Percentiles rank a stretch among this genome's conserved stretches.
phyloP scores from a whole-genome alignment of 2,113 vertebrate genomes.

The Toxotes jaculatrix region DNA sequence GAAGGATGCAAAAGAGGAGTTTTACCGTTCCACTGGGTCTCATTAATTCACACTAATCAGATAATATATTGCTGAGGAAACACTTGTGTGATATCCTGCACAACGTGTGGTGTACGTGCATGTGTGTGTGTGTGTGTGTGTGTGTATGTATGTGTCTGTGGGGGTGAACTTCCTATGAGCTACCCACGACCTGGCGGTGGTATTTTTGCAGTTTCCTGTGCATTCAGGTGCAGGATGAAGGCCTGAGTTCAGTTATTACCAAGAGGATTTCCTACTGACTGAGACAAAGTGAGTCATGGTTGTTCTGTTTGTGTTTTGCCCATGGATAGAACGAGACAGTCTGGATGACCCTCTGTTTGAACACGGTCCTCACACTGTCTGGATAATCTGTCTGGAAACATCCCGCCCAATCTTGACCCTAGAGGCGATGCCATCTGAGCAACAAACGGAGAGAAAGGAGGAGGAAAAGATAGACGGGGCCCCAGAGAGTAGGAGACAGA shows the following conservation, averaged over 20 bases:
- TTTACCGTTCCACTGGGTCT: conserved; percentile 69
- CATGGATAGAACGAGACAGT: conserved; percentile 52
- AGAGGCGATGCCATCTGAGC: conserved; percentile 22
- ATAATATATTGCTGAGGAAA: conserved; percentile 75
- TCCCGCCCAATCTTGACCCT: conserved; percentile 48
- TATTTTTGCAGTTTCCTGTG: conserved; percentile 53
- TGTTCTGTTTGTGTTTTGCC: conserved; percentile 43
- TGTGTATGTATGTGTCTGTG: conserved; percentile 6
- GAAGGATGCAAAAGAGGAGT: conserved; percentile 65
- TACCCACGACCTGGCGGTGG: conserved; percentile 12
- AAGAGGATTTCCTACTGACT: conserved; percentile 37
- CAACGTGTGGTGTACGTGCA: conserved; percentile 9
- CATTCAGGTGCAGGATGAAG: conserved; percentile 26
- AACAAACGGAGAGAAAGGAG: conserved; percentile 10
- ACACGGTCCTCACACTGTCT: conserved; percentile 51
- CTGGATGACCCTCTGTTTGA: conserved; percentile 53
- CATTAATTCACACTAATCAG: conserved; percentile 75
- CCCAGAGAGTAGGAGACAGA: conserved; percentile 37
- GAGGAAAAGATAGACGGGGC: conserved; percentile 27
- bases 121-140: conserved; percentile 9
- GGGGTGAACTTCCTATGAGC: conserved; percentile 41
- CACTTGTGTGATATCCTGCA: conserved; percentile 67
- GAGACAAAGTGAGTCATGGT: conserved; percentile 39
- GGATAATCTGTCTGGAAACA: conserved; percentile 69
- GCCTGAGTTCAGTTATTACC: conserved; percentile 37